Base-by-base conservation (phyloP, 1,140 invertebrate species). In the Drosophila ironensis region DNA sequence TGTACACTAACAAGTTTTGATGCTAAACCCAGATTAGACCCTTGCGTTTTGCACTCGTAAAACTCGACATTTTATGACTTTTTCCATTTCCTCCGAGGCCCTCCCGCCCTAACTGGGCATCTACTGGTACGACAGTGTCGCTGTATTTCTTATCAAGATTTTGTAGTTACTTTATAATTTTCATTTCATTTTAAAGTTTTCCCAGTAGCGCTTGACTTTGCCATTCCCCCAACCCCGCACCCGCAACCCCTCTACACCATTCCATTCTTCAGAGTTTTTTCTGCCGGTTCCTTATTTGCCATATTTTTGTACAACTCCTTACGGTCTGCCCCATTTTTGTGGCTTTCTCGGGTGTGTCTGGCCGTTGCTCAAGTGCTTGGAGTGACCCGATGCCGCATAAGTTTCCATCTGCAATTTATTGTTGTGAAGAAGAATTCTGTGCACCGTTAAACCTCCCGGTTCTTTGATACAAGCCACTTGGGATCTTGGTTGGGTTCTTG, bases 121-220 rank as follows among this genome's bases (percentile, higher is more conserved):
- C 25, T 9, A 9, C 1, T 27, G 0, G 2, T 2, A 9, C 11
- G 4, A 33, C 14, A n/a, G 11, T 33, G 28, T 41, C 24, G 42
- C 57, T 54, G 33, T 56, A 60, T 78, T 78, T 60, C 70, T 78
- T 84, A 80, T 84, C 80, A 84, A 84, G 78, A 84, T 84, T 86
- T 86, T 86, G 78, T 86, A 86, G 78, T 84, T 84, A 84, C 78
- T 86, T 84, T 84, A 84, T 86, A 84, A 84, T 84, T 82, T 82
- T 84, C 77, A 77, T 84, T 71, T 82, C 63, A 67, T 70, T 77
- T 82, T 73, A 60, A 77, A 82, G 78, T 77, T 73, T 54, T 42
- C 61, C 44, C 56, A 40, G 27, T 50, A 37, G 50, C 17, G 41
- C 30, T 48, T 27, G 30, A 56, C 77, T 60, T 53, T 51, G 44